Percentiles rank a stretch among this genome's conserved stretches.
These are phyloP conservation scores for Aethina tumida DNA, from an alignment of 1,140 invertebrate species.

Conservation along the genomic window DNA sequence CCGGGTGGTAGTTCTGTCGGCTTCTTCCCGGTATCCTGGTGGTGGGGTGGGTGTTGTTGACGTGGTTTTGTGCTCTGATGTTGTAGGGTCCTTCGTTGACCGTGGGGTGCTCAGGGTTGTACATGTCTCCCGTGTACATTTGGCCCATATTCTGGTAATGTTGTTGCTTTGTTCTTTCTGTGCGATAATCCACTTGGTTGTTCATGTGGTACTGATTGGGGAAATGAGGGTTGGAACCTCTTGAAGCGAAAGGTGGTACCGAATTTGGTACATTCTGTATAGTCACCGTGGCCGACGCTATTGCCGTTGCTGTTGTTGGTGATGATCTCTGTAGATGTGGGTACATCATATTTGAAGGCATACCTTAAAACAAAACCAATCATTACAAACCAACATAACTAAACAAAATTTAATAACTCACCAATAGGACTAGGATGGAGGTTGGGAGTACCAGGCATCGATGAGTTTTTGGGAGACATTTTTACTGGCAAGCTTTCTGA, in stretches of 20 bases:
- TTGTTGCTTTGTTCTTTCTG: slow-evolving; percentile 36
- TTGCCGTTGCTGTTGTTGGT: slow-evolving; percentile 47
- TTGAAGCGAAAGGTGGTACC: slow-evolving; percentile 44
- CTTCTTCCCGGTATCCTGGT: slow-evolving; percentile 17
- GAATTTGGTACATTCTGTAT: slow-evolving; percentile 45
- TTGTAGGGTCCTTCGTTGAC: slow-evolving; percentile 36
- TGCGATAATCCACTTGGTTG: slow-evolving; percentile 27
- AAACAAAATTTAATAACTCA: slow-evolving; percentile 6
- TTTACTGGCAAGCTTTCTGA: slow-evolving; percentile 34
- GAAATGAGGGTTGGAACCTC: slow-evolving; percentile 35
- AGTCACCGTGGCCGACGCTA: slow-evolving; percentile 45
- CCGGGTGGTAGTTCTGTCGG: slow-evolving; percentile 33
- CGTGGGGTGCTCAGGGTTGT: slow-evolving; percentile 34
- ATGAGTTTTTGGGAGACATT: slow-evolving; percentile 34
- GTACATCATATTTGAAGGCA: slow-evolving; percentile 40
- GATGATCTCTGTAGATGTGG: slow-evolving; percentile 45
- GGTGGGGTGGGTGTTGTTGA: slow-evolving; percentile 30
- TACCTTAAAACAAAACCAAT: slow-evolving; percentile 10
- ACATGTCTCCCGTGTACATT: slow-evolving; percentile 41
- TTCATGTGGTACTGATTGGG: slow-evolving; percentile 34
- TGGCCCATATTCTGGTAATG: slow-evolving; percentile 35
- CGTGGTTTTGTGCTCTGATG: slow-evolving; percentile 33
- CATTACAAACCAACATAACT: not conserved
- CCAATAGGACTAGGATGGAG: slow-evolving; percentile 38
- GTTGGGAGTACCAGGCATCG: slow-evolving; percentile 49